Evolutionary conservation across 1,140 invertebrate species (phyloP).

Genomic region (Epicauta chinensis): DNA sequence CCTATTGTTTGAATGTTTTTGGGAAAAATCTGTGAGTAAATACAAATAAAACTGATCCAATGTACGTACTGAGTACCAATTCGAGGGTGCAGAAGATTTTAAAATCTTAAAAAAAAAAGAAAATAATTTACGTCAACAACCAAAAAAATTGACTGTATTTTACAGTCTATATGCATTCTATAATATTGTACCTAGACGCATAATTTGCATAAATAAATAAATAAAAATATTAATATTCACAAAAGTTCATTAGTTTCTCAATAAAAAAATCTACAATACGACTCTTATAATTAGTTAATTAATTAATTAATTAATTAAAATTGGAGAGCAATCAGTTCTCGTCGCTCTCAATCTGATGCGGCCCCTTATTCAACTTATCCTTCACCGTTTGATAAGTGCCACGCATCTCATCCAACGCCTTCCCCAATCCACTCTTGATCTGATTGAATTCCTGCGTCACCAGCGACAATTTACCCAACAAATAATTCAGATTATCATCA

Average conservation of each 20-base stretch:
- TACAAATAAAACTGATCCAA: slow-evolving; percentile 36
- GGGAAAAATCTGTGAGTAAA: slow-evolving; percentile 30
- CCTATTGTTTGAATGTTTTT: neutral
- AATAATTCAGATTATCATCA: slow-evolving; percentile 77
- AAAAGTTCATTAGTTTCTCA: slow-evolving; percentile 5
- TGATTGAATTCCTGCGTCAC: slow-evolving; percentile 82
- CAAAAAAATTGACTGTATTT: slow-evolving; percentile 26
- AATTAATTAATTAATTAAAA: too few species aligned
- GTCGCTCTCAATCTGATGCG: slow-evolving; percentile 34
- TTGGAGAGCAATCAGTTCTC: neutral
- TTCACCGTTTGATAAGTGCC: slow-evolving; percentile 61
- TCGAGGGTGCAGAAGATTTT: slow-evolving; percentile 34
- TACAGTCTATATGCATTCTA: slow-evolving; percentile 37
- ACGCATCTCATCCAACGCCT: slow-evolving; percentile 65
- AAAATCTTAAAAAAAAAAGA: slow-evolving; percentile 12
- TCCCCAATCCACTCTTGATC: slow-evolving; percentile 68
- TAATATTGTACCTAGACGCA: slow-evolving; percentile 42
- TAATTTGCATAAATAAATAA: slow-evolving; percentile 44
- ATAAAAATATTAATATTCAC: slow-evolving; percentile 31
- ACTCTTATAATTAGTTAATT: too few species aligned
- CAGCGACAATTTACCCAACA: slow-evolving; percentile 70
- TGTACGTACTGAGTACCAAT: slow-evolving; percentile 43
- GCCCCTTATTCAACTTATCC: slow-evolving; percentile 47
- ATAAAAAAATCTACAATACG: neutral
- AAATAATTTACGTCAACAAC: too few species aligned